Conservation (phyloP, 2,888 invertebrate genomes). For the Harpalus rubripes region DNA sequence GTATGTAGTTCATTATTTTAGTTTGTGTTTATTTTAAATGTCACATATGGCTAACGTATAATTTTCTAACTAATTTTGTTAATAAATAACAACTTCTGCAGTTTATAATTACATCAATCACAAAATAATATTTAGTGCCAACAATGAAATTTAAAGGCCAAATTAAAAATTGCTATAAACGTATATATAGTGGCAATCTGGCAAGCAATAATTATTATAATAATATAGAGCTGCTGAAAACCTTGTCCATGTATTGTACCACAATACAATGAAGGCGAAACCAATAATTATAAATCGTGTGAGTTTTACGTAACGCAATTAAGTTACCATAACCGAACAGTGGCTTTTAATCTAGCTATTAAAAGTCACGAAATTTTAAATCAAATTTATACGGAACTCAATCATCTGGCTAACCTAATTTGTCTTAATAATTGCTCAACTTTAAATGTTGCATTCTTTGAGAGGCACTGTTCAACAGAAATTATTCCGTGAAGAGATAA, state of each 20-base stretch:
- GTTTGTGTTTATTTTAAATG: too few species aligned
- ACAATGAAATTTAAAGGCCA: conserved; percentile 43
- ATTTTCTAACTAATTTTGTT: neutral
- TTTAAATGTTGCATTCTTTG: conserved; percentile 13
- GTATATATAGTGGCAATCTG: conserved; percentile 19
- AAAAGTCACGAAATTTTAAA: conserved; percentile 39
- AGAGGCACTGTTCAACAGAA: neutral
- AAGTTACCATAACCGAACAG: conserved; percentile 30
- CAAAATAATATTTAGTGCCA: neutral
- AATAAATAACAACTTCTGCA: neutral
- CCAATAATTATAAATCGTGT: conserved; percentile 35
- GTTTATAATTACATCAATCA: conserved; percentile 3
- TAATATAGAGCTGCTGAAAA: conserved; percentile 39
- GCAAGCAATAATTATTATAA: conserved; percentile 15
- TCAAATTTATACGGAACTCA: conserved; percentile 35
- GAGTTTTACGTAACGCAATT: conserved; percentile 33
- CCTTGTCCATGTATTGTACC: conserved; percentile 39
- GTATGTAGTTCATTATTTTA: too few species aligned
- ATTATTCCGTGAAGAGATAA: neutral
- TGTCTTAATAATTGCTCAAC: conserved; percentile 9
- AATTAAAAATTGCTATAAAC: conserved; percentile 24
- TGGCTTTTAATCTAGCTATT: conserved; percentile 29
- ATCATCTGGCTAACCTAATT: conserved; percentile 24
- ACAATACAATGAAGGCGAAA: conserved; percentile 28
- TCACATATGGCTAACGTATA: too few species aligned